A percentile compares a stretch with the other conserved stretches of the same genome.
Conservation (phyloP, 2,888 invertebrate genomes). For the Adela reaumurella region DNA sequence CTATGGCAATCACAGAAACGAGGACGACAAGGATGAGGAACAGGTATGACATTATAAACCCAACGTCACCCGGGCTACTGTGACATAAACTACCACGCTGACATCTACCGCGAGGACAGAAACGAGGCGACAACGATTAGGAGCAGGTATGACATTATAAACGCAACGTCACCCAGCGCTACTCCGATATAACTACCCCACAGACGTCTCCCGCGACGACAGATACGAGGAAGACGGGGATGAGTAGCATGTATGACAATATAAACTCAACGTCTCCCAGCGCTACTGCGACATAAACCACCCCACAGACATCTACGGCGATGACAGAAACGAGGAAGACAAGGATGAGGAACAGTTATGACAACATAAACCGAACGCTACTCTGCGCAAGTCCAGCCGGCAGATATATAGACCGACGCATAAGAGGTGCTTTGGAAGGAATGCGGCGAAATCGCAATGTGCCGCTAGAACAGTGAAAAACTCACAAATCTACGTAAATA, state of each 20-base stretch:
- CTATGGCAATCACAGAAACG: conserved; percentile 62
- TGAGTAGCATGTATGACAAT: conserved; percentile 26
- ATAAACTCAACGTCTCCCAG: no score
- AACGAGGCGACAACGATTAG: conserved; percentile 49
- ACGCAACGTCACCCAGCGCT: conserved; percentile 74
- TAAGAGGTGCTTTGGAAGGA: no score
- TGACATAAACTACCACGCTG: conserved; percentile 79
- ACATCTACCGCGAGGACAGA: conserved; percentile 66
- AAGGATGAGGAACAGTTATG: conserved; percentile 39
- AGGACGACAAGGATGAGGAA: conserved; percentile 47
- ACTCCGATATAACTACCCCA: conserved; percentile 80
- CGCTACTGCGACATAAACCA: conserved; percentile 64
- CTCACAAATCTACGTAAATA: no score
- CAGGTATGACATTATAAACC: conserved; percentile 19
- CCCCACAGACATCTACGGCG: conserved; percentile 73
- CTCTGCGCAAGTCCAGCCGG: conserved; percentile 34
- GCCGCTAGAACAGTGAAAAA: no score
- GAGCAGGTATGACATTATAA: conserved; percentile 37
- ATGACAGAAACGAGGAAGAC: conserved; percentile 53
- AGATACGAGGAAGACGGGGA: conserved; percentile 52
- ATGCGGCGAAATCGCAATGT: no score
- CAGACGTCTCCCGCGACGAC: conserved; percentile 69
- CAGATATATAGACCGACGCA: no score
- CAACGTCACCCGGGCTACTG: no score
- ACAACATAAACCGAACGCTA: no score